These are phyloP conservation scores for Carposina sasakii DNA, from an alignment of 1,140 invertebrate genomes.

Conservation along the genomic window DNA sequence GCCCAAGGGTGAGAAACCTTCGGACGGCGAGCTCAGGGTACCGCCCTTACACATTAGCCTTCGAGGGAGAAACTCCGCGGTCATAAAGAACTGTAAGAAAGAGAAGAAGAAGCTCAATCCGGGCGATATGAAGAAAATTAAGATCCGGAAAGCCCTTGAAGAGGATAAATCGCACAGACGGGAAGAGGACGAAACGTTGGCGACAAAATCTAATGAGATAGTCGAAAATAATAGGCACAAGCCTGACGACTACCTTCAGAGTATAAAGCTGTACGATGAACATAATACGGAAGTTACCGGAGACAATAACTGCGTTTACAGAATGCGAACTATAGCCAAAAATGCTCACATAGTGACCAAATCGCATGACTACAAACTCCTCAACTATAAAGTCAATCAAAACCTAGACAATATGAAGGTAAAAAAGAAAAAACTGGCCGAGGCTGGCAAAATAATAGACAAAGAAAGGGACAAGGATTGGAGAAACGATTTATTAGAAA, in stretches of 20 bases:
- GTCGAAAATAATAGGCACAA: conserved; percentile 55
- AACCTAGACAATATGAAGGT: conserved; percentile 49
- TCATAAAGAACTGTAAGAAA: conserved; percentile 87
- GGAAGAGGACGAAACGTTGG: conserved; percentile 52
- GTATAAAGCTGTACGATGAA: conserved; percentile 51
- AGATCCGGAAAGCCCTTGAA: conserved; percentile 62
- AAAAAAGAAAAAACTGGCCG: conserved; percentile 60
- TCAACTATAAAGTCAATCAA: conserved; percentile 51
- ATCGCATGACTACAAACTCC: conserved; percentile 59
- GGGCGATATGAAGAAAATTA: conserved; percentile 67
- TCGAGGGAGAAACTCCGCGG: conserved; percentile 87
- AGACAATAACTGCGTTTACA: conserved; percentile 60
- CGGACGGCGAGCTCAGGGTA: conserved; percentile 83
- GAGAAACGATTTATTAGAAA: conserved; percentile 55
- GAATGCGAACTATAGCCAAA: conserved; percentile 66
- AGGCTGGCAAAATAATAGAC: conserved; percentile 39
- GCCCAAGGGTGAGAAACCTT: conserved; percentile 47
- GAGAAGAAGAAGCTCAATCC: conserved; percentile 78
- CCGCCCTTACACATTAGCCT: conserved; percentile 92
- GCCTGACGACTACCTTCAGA: conserved; percentile 63
- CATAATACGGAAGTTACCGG: conserved; percentile 46
- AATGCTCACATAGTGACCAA: conserved; percentile 69
- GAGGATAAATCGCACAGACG: conserved; percentile 60
- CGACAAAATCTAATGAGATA: conserved; percentile 47
- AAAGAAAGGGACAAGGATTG: conserved; percentile 61